These are phyloP conservation scores for Lepidocolaptes lacrymiger DNA, from an alignment of 2,797 vertebrate genomes.

Conservation along the genomic window DNA sequence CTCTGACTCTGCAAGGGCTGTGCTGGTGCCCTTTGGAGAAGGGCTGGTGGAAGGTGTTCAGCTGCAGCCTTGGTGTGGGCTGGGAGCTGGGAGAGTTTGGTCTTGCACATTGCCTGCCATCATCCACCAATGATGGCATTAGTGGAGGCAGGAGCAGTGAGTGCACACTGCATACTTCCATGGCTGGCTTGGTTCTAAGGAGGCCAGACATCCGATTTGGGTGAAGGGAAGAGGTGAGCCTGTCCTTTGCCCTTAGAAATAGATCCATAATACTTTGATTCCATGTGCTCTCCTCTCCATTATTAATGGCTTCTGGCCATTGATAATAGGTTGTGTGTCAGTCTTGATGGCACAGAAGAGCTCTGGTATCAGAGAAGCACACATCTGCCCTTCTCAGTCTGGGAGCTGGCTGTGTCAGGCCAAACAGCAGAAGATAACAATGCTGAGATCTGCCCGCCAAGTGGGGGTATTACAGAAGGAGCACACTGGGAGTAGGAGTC, in stretches of 20 bases:
- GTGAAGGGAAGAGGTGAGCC: not conserved
- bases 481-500: not conserved
- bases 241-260: not conserved
- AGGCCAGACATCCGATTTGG: not conserved
- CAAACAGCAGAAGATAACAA: not conserved
- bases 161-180: not conserved
- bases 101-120: not conserved
- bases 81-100: not conserved
- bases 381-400: not conserved
- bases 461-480: not conserved
- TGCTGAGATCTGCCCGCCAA: not conserved
- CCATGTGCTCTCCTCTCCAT: not conserved
- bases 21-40: not conserved
- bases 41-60: not conserved
- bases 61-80: not conserved
- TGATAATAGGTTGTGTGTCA: not conserved
- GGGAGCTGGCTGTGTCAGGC: conserved; percentile 10
- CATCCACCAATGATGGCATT: not conserved
- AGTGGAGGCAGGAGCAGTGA: not conserved
- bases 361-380: conserved; percentile 4
- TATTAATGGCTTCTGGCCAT: not conserved
- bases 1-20: not conserved
- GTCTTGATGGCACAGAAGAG: not conserved
- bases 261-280: not conserved
- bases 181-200: not conserved